These are phyloP conservation scores for Tribolium freemani DNA, from an alignment of 2,888 invertebrate genomes.

Conservation along the genomic window DNA sequence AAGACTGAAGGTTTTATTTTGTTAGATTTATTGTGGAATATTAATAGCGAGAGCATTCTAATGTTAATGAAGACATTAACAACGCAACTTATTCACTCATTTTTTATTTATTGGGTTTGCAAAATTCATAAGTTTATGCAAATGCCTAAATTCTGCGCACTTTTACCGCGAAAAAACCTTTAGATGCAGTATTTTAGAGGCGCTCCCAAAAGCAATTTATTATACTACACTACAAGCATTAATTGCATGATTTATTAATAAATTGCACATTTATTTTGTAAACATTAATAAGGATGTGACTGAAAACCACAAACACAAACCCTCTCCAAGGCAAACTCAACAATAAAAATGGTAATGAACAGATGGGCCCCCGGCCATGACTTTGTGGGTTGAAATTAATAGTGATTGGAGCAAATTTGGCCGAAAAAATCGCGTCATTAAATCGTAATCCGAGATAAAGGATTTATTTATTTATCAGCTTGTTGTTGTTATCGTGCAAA, in stretches of 20 bases:
- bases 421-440: neutral
- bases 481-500: neutral
- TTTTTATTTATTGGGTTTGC: conserved; percentile 15
- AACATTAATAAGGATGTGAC: conserved; percentile 18
- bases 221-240: conserved; percentile 1
- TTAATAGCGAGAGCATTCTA: neutral
- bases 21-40: neutral
- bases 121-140: conserved; percentile 20
- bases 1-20: neutral
- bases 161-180: neutral
- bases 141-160: neutral
- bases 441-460: neutral
- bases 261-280: conserved; percentile 9
- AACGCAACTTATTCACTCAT: neutral
- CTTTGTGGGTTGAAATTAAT: conserved; percentile 27
- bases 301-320: conserved; percentile 12
- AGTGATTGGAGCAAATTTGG: neutral
- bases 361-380: conserved; percentile 7
- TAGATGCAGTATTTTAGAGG: neutral
- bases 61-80: conserved; percentile 14
- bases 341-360: conserved; percentile 34
- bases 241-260: conserved; percentile 16
- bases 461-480: neutral
- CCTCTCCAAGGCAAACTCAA: conserved; percentile 32
- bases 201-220: conserved; percentile 13